Base-by-base conservation (phyloP, 2,797 vertebrate species). In the Eulemur mongoz region DNA sequence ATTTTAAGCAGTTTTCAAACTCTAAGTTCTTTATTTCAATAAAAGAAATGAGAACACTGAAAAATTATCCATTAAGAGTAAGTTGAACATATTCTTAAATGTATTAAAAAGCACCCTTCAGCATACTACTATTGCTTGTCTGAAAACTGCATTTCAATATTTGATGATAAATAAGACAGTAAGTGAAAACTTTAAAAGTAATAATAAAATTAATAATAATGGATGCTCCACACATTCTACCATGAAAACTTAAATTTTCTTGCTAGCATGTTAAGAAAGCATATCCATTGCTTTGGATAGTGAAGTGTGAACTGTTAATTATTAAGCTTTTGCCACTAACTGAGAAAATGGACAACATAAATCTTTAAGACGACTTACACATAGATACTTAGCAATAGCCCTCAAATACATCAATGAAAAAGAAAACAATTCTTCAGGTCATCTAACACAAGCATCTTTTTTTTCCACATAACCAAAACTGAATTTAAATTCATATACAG, bases 401-500 rank as follows among this genome's bases (percentile, higher is more conserved):
- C 4, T 43, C 48, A 75, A 0, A 5, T 12, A 54, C 25, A 82
- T n/a, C 73, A 61, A 73, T 86, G 54, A 84, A 73, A 80, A 86
- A 72, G 17, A 50, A 79, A 67, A 75, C 6, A 40, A 45, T 59
- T 84, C 90, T 91, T 89, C 11, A 0, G 0, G 0, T 32, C n/a
- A 65, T 61, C 18, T 91, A 70, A 83, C 25, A 90, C 70, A 94
- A 84, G 22, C 1, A 52, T 7, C 3, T 76, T 78, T 59, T 96
- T 88, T 81, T 65, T 15, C 76, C 76, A 93, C 72, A 30, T 61
- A 82, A 90, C 23, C 48, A 87, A 87, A 43, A 96, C 45, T 0
- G 0, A 89, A 86, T 95, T 97, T 88, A 92, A 96, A 75, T 87
- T 52, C 59, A 38, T 38, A 89, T 40, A 84, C 63, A 86, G 76